Conservation (phyloP, 2,113 vertebrate genomes). For the Okapia johnstoni region DNA sequence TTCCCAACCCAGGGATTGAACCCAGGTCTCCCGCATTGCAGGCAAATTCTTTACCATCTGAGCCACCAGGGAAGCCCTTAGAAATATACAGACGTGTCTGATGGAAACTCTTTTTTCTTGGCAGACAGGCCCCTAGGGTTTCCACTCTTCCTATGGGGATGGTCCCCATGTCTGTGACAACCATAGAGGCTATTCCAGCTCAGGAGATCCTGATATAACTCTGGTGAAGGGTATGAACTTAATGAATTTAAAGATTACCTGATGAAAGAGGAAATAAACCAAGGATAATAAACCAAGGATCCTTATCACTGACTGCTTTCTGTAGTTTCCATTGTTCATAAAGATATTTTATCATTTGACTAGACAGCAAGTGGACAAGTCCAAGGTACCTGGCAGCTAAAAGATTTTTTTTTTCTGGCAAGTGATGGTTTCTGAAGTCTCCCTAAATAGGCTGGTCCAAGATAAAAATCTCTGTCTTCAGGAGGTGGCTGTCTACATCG, state of each 20-base stretch:
- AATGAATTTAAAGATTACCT: not conserved
- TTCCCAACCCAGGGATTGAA: not conserved
- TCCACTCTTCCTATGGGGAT: not conserved
- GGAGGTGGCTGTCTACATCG: not conserved
- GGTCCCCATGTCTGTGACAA: not conserved
- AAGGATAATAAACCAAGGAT: not conserved
- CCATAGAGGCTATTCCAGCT: not conserved
- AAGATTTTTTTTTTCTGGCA: not conserved
- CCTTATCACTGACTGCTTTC: not conserved
- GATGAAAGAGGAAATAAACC: not conserved
- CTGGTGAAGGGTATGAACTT: not conserved
- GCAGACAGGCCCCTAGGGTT: not conserved
- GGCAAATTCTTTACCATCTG: not conserved
- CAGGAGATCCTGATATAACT: not conserved
- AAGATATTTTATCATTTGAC: not conserved
- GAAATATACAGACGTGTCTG: not conserved
- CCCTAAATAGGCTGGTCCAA: not conserved
- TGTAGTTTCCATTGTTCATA: not conserved
- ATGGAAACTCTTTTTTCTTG: not conserved
- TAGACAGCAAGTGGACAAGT: not conserved
- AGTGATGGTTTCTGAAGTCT: not conserved
- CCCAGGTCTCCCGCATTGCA: not conserved
- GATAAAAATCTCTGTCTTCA: constrained; percentile 27
- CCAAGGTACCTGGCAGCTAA: not conserved
- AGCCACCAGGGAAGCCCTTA: not conserved